Evolutionary conservation across 2,113 vertebrate species (phyloP).

Genomic region (Chloropsis hardwickii): DNA sequence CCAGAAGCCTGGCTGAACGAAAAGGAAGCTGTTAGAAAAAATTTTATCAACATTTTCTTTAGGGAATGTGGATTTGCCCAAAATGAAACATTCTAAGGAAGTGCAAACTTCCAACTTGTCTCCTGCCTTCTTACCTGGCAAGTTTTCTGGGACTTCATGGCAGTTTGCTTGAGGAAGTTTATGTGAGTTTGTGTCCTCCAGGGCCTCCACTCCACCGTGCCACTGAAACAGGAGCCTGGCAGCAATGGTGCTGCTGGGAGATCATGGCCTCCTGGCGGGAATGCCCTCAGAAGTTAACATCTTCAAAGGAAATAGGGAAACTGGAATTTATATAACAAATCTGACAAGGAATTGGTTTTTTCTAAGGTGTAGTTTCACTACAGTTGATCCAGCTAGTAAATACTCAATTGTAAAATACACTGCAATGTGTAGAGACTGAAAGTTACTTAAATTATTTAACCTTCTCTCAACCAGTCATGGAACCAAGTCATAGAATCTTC

Average conservation of each 20-base stretch:
- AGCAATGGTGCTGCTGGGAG: background rate
- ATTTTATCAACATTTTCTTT: background rate
- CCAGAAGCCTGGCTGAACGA: background rate
- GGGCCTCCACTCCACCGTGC: background rate
- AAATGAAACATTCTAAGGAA: background rate
- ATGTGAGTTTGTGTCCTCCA: background rate
- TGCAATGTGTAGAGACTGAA: background rate
- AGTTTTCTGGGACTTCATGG: background rate
- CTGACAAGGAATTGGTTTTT: background rate
- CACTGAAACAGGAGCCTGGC: background rate
- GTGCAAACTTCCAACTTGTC: background rate
- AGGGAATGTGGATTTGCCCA: background rate
- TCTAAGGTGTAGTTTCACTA: background rate
- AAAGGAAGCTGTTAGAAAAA: background rate
- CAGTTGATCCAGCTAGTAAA: background rate
- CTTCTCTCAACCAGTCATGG: background rate
- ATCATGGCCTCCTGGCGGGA: background rate
- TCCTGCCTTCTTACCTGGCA: background rate
- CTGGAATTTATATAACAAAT: background rate
- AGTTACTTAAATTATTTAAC: background rate
- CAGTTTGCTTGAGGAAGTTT: background rate
- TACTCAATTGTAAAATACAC: background rate
- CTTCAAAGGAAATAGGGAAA: background rate
- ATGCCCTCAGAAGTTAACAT: background rate
- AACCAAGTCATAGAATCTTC: background rate